Conservation (phyloP, 1,140 invertebrate genomes). For the Ctenoplectra terminalis region DNA sequence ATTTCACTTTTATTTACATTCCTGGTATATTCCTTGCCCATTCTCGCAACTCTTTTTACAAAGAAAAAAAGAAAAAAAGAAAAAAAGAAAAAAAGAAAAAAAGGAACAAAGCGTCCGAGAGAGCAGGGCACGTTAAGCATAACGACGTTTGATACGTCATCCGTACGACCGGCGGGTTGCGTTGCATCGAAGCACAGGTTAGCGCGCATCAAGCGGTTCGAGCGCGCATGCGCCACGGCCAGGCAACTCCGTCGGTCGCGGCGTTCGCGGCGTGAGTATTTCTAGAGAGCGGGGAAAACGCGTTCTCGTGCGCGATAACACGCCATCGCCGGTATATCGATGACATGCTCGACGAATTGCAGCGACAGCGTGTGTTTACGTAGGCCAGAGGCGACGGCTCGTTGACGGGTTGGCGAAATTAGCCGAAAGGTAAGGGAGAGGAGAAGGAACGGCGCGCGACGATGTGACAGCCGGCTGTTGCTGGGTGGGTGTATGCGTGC, state of each 20-base stretch:
- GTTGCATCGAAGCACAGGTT: conserved; percentile 39
- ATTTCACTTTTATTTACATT: conserved; percentile 15
- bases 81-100: conserved; percentile 47
- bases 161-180: conserved; percentile 30
- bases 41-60: background rate
- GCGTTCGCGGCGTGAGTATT: background rate
- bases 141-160: conserved; percentile 56
- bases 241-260: background rate
- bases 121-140: conserved; percentile 4
- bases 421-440: background rate
- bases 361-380: background rate
- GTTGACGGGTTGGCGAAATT: conserved; percentile 21
- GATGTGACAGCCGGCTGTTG: conserved; percentile 26
- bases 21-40: background rate
- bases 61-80: too few relatives aligned
- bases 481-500: conserved; percentile 59
- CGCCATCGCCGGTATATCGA: background rate
- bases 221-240: conserved; percentile 43
- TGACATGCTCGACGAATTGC: conserved; percentile 41
- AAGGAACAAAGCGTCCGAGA: conserved; percentile 26
- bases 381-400: background rate
- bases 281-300: conserved; percentile 37
- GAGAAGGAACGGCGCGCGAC: background rate
- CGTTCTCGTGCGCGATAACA: conserved; percentile 43
- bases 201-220: conserved; percentile 36